phyloP scores from a whole-genome alignment of 2,888 invertebrate genomes.

The Masnerella sp. region DNA sequence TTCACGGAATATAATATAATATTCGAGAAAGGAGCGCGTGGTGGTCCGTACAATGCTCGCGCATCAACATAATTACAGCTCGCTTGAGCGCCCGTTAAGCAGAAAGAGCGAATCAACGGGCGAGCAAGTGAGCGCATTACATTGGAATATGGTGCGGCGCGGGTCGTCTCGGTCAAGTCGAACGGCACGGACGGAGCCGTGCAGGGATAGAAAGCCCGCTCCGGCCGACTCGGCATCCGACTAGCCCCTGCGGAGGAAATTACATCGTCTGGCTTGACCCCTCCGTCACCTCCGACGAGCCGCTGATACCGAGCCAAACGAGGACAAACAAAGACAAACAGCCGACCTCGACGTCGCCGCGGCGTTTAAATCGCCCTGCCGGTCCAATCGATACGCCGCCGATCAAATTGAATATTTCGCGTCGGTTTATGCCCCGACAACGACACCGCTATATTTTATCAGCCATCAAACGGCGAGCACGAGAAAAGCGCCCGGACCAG shows the following conservation, averaged over 20 bases:
- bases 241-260: slow-evolving; percentile 70
- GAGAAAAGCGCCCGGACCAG: slow-evolving; percentile 34
- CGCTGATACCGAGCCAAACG: slow-evolving; percentile 9
- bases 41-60: slow-evolving; percentile 72
- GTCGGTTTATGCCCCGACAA: slow-evolving; percentile 27
- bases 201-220: too few relatives aligned
- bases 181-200: slow-evolving; percentile 52
- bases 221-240: slow-evolving; percentile 52
- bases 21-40: slow-evolving; percentile 64
- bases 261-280: slow-evolving; percentile 70
- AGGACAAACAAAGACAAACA: too few relatives aligned
- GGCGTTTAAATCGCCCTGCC: too few relatives aligned
- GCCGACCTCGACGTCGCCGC: too few relatives aligned
- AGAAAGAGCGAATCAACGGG: slow-evolving; percentile 63
- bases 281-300: slow-evolving; percentile 61
- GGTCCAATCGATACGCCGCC: slow-evolving; percentile 35
- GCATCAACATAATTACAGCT: slow-evolving; percentile 77
- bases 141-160: slow-evolving; percentile 73
- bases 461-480: slow-evolving; percentile 52
- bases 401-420: slow-evolving; percentile 38
- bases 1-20: slow-evolving; percentile 67
- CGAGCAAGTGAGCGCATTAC: slow-evolving; percentile 71
- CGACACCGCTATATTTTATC: slow-evolving; percentile 39
- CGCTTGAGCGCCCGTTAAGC: slow-evolving; percentile 68
- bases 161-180: slow-evolving; percentile 56